Base-by-base conservation (phyloP, 2,797 vertebrate species). In the Hemibagrus guttatus region DNA sequence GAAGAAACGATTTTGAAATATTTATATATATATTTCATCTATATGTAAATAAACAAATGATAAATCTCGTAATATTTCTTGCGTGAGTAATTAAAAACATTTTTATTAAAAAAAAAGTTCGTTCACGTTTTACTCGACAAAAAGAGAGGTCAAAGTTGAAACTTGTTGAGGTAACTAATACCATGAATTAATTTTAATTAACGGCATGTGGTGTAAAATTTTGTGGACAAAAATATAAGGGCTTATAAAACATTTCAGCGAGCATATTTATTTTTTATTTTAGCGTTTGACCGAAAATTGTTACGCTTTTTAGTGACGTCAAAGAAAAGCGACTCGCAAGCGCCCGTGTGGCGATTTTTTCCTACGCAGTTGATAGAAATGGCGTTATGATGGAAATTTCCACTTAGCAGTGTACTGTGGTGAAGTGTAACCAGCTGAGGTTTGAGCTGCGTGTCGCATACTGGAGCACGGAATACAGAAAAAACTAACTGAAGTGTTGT, bases 351-450 rank as follows among this genome's bases (percentile, higher is more conserved):
- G 66, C 81, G 9, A 42, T 86, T 69, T 79, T 85, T 88, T 86
- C 83, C 90, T 93, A 91, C 92, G 92, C 92, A 93, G 89, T 93
- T 92, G 49, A 54, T 88, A 64, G 85, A 86, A 58, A 81, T 89
- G 88, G 88, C 61, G 61, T 87, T 85, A 83, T 87, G 89, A 87
- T 85, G 92, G 87, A 89, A 90, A 89, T 89, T 91, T 91, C 89
- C 89, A 88, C 88, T 1, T 58, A 75, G 28, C 54, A 6, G 28
- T 19, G 49, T 14, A 1, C 14, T 72, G n/a, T 21, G 6, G 23
- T 21, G 28, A 46, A 54, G 56, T 31, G 23, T 56, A 23, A 17
- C 39, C 9, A 1, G 0, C 4, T 28, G 4, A 28, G 9, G 4
- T 2, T 1, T 17, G 23, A 84, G 19, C 28, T n/a, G 39, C n/a